Base-by-base conservation (phyloP, 2,113 vertebrate species). In the Apteryx owenii region DNA sequence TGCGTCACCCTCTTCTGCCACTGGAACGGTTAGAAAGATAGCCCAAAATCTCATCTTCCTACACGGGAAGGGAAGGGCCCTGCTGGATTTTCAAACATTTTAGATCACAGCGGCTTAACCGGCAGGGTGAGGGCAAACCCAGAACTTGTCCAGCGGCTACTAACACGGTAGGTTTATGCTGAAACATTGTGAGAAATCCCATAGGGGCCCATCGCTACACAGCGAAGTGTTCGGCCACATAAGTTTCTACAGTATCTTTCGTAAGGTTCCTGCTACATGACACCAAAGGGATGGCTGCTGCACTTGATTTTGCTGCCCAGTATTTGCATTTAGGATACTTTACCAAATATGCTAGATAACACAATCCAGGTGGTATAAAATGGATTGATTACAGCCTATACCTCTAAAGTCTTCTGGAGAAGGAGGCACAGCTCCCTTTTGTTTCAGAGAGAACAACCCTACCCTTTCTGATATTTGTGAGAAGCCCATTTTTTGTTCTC, bases 201-300 rank as follows among this genome's bases (percentile, higher is more conserved):
- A 19, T 8, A 31, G 51, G 26, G 40, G 66, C 10, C 54, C 53
- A 62, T 36, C 46, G 12, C 54, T 33, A 14, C n/a, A 4, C 29
- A 17, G 33, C 42, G 1, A 46, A 31, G 53, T 5, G 29, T 44
- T 31, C 46, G 23, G 19, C 25, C 64, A 31, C 15, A 3, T 8
- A 46, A 12, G 8, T 64, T 48, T 9, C 9, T 25, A 1, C 7
- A 44, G 15, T 4, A 48, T 50, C 38, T 38, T 54, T 54, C 51
- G 4, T 21, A 26, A 21, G 10, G 4, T 25, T 19, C 58, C 21
- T 7, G 0, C 3, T 6, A 54, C 4, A 1, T 1, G n/a, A 16
- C 80, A 71, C 44, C 50, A 17, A 8, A 46, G 68, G 8, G 50
- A 9, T 4, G 23, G 44, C 0, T 2, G 9, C 84, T 69, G 53